phyloP scores from a whole-genome alignment of 2,113 vertebrate genomes.

The Physeter macrocephalus region DNA sequence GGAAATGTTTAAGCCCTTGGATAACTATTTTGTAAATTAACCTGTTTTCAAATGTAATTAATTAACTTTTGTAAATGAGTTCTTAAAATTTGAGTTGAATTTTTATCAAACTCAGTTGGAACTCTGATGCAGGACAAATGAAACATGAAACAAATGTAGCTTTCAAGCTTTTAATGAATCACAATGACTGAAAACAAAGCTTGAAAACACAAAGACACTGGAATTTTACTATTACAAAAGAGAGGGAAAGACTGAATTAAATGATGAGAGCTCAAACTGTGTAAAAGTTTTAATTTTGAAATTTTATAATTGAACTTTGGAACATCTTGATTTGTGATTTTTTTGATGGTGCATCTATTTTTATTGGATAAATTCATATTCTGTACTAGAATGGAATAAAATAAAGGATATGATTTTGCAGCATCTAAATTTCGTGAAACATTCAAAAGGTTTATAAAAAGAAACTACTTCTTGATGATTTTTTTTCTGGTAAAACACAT shows the following conservation, averaged over 20 bases:
- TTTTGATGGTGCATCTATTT: not conserved
- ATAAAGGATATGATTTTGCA: not conserved
- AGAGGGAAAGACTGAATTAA: not conserved
- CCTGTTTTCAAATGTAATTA: not conserved
- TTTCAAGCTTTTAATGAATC: not conserved
- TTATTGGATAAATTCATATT: not conserved
- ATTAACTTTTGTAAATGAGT: not conserved
- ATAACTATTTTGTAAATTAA: not conserved
- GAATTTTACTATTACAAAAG: not conserved
- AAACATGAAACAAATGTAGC: not conserved
- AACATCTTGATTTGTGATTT: not conserved
- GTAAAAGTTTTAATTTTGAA: not conserved
- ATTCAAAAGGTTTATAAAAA: not conserved
- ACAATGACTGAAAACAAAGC: not conserved
- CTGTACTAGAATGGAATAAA: not conserved
- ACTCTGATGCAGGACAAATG: not conserved
- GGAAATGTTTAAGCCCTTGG: not conserved
- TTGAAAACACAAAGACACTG: not conserved
- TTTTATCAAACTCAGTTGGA: not conserved
- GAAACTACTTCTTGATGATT: not conserved
- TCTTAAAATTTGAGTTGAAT: not conserved
- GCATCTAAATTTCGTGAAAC: not conserved
- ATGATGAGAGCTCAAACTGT: not conserved
- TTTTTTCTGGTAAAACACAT: not conserved
- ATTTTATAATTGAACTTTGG: not conserved